Percentiles rank a stretch among this genome's conserved stretches.
Evolutionary conservation across 2,797 vertebrate species (phyloP).

Genomic region (Notolabrus celidotus): DNA sequence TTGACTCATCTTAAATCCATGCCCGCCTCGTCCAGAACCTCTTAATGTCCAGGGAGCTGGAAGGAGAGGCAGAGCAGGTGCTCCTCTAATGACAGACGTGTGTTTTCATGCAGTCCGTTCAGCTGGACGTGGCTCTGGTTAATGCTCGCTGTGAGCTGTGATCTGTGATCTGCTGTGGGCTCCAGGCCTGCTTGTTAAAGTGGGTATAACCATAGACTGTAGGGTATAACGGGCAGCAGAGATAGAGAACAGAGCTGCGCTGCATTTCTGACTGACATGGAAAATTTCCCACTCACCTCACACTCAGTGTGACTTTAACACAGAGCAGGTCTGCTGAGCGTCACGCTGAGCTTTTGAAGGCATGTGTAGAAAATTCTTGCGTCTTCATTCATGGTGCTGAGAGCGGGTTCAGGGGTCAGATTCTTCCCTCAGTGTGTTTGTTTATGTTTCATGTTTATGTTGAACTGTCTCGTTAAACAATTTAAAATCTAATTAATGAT

Average conservation of each 20-base stretch:
- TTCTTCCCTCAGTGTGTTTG: too few species aligned
- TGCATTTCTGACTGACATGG: constrained; percentile 78
- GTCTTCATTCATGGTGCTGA: too few species aligned
- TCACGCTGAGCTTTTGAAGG: constrained; percentile 28
- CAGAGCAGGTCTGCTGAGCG: constrained; percentile 39
- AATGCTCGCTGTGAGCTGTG: constrained; percentile 25
- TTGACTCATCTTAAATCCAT: constrained; percentile 27
- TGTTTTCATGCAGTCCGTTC: constrained; percentile 40
- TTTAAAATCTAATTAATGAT: not conserved
- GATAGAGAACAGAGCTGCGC: constrained; percentile 60
- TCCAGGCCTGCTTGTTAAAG: constrained; percentile 34
- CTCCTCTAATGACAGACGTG: constrained; percentile 7
- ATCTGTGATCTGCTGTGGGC: constrained; percentile 24
- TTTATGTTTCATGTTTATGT: not conserved
- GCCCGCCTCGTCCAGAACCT: constrained; percentile 41
- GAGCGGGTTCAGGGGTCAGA: too few species aligned
- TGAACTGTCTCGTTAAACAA: too few species aligned
- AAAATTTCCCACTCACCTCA: constrained; percentile 75
- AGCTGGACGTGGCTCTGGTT: constrained; percentile 14
- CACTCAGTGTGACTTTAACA: constrained; percentile 46
- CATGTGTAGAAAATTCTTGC: too few species aligned
- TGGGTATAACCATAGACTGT: constrained; percentile 50
- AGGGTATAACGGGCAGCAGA: constrained; percentile 44
- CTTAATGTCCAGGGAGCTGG: constrained; percentile 19
- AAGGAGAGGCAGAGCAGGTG: constrained; percentile 41